Base-by-base conservation (phyloP, 1,140 invertebrate species). In the Teleopsis dalmanni region DNA sequence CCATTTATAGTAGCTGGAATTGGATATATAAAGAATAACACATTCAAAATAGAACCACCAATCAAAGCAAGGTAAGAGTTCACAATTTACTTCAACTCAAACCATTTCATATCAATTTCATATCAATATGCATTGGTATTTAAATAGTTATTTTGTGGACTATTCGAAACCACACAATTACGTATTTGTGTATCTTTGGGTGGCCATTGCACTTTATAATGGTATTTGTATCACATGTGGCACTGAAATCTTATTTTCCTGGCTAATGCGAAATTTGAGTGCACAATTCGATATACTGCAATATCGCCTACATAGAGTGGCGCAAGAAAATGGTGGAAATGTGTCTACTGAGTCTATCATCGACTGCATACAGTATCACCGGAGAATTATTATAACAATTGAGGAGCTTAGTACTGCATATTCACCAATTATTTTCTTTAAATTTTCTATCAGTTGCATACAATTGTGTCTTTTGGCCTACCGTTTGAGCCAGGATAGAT, bases 251-350 rank as follows among this genome's bases (percentile, higher is more conserved):
- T 19, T 44, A 2, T 44, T 31, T n/a, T 44, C 27, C 3, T 44
- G 42, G 42, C 26, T 44, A 21, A 22, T 44, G 3, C 23, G 14
- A 4, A 44, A 44, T 4, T 51, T 60, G 16, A 52, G 54, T 9
- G 49, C 45, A 0, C 59, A 57, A 31, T 61, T 60, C 14, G 45
- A 48, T 34, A 14, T 58, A n/a, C 47, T 58, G 6, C 18, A 23
- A 4, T 11, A 42, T 2, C 37, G 48, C 11, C 6, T 53, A n/a
- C 27, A 21, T 7, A 13, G 5, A 23, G 40, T 31, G 8, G 47
- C 37, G 4, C 8, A 2, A 11, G 37, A 29, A 11, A 16, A 14
- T 7, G 16, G 19, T 42, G 38, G 38, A 0, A 14, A 34, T 1
- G 29, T n/a, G 19, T 16, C 41, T 5, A 8, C 16, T 35, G 10